Evolutionary conservation across 1,140 invertebrate species (phyloP), one percentile per base, ranked within the genome.

Genomic region (Campoletis sonorensis): DNA sequence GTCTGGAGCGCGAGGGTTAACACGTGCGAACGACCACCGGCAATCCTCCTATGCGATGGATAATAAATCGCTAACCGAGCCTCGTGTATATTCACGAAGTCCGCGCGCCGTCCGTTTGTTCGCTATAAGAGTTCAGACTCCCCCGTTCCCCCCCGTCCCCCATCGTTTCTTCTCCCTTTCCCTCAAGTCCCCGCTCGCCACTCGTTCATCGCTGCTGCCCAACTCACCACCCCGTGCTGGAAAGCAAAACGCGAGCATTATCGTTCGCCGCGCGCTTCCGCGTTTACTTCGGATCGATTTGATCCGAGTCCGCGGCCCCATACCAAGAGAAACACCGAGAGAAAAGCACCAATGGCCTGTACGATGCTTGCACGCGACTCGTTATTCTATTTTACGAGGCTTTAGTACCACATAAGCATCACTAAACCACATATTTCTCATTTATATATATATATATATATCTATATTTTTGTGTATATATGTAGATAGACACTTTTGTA

Each of bases 41-140:
- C 49, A 54, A 77, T 81, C 64, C 54, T 81, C 72, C 61, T 71
- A 61, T 45, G 61, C 83, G 79, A 84, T 85, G 82, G 82, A 85
- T 87, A 87, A 87, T 88, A 87, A 88, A 88, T 88, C 83, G 85
- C 84, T 81, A 81, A 71, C 83, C 23, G n/a, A 15, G 61, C 21
- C 61, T 23, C 21, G 23, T 23, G 77, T 83, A 75, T 61, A 64
- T 70, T 77, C 54, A 71, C 4, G 18, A 15, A 49, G 23, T 5
- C 37, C 71, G 45, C 30, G 33, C 33, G 45, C 30, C 54, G 30
- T 77, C 51, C 30, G 73, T 75, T 49, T 26, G 72, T 54, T 23
- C 72, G 49, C 23, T 49, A 23, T 10, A 37, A 8, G 73, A 61
- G 73, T 58, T 54, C 72, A 64, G 23, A 40, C 40, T 27, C 33